Conservation (phyloP, 92 coral and sea anemone species). For the Phenganax marumi region DNA sequence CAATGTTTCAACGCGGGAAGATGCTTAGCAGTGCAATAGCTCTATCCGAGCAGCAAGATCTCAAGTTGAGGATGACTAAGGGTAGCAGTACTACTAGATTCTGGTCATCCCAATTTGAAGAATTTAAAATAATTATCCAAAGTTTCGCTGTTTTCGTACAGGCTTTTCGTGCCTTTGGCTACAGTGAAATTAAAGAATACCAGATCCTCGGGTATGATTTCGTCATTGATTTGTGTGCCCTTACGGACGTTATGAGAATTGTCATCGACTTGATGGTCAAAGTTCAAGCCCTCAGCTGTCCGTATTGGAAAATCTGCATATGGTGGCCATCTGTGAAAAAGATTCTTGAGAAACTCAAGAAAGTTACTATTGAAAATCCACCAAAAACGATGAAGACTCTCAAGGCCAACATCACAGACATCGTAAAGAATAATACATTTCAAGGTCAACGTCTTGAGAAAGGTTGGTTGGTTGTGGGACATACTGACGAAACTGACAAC, state of each 20-base stretch:
- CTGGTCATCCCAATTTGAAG: slow-evolving; percentile 33
- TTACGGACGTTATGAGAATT: slow-evolving; percentile 15
- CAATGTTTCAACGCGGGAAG: slow-evolving; percentile 29
- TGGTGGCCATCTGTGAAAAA: slow-evolving; percentile 28
- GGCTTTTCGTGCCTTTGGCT: slow-evolving; percentile 29
- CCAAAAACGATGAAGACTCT: not conserved
- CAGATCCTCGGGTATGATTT: slow-evolving; percentile 21
- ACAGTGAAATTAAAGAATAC: slow-evolving; percentile 28
- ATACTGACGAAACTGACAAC: not conserved
- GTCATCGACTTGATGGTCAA: slow-evolving; percentile 23
- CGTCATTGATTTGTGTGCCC: slow-evolving; percentile 18
- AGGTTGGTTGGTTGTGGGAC: not conserved
- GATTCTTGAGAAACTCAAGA: slow-evolving; percentile 1
- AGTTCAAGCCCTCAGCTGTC: slow-evolving; percentile 25
- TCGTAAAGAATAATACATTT: not conserved
- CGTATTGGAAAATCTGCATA: slow-evolving; percentile 15
- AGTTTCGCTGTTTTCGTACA: not conserved
- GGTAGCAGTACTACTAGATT: slow-evolving; percentile 29
- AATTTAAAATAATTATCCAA: slow-evolving; percentile 11
- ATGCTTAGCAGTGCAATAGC: slow-evolving; percentile 24
- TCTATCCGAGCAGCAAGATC: not conserved
- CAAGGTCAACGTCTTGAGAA: not conserved
- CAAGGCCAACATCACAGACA: not conserved
- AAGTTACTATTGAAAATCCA: not conserved
- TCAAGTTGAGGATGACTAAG: slow-evolving; percentile 18